Percentiles rank a stretch among this genome's conserved stretches.
Evolutionary conservation across 2,113 vertebrate species (phyloP).

Genomic region (Spermophilus dauricus): DNA sequence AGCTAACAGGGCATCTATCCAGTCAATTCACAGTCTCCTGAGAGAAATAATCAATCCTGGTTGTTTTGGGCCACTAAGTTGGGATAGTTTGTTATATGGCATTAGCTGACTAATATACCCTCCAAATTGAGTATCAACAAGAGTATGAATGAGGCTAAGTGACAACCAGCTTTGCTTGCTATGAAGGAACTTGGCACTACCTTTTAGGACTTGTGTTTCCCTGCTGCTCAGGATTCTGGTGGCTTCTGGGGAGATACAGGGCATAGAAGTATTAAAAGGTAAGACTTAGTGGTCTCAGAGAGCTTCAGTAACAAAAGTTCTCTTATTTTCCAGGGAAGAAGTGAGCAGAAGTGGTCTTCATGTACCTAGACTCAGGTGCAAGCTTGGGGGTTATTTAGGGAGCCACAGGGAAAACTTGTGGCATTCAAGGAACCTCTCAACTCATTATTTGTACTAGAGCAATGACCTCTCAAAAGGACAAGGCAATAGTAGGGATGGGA

Average conservation of each 20-base stretch:
- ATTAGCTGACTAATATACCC: neutral
- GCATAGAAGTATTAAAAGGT: neutral
- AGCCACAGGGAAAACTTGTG: neutral
- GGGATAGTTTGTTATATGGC: neutral
- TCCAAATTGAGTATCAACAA: neutral
- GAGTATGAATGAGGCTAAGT: neutral
- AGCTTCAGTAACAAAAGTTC: neutral
- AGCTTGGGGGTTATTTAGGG: neutral
- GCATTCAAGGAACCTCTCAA: neutral
- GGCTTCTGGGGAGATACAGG: neutral
- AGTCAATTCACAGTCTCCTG: neutral
- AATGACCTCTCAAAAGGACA: neutral
- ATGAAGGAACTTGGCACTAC: neutral
- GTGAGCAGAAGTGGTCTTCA: neutral
- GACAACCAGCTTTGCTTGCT: neutral
- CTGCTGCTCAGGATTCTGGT: neutral
- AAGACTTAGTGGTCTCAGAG: neutral
- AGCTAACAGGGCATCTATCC: neutral
- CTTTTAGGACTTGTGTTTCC: neutral
- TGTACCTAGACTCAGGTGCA: neutral
- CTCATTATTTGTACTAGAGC: neutral
- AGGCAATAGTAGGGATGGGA: neutral
- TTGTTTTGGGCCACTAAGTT: constrained; percentile 12
- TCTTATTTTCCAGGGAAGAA: neutral
- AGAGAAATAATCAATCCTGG: neutral